A percentile compares a stretch with the other conserved stretches of the same genome.
Conservation (phyloP, 2,888 invertebrate genomes). For the Pantelozetes paolii region DNA sequence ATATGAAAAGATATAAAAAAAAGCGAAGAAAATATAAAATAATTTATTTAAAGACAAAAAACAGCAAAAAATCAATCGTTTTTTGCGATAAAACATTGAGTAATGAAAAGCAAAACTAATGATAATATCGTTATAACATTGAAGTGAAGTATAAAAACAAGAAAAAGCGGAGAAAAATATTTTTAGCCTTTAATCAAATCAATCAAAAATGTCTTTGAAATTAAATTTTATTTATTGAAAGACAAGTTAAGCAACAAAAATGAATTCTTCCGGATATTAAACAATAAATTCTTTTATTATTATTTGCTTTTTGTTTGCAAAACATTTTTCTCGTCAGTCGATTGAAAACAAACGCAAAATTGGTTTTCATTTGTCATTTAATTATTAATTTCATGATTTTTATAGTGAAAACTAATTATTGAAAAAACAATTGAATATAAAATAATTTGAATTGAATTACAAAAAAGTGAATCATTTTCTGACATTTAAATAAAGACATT, state of each 20-base stretch:
- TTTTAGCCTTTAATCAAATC: constrained; percentile 10
- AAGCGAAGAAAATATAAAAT: not conserved
- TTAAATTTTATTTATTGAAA: constrained; percentile 29
- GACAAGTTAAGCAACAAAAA: constrained; percentile 15
- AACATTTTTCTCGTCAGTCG: too few relatives aligned
- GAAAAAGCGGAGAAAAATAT: not conserved
- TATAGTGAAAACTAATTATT: too few relatives aligned
- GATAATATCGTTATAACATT: not conserved
- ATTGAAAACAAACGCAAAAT: too few relatives aligned
- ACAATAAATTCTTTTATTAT: constrained; percentile 29
- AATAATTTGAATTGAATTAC: not conserved
- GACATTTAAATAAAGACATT: not conserved
- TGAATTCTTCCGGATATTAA: constrained; percentile 19
- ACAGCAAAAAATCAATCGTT: too few relatives aligned
- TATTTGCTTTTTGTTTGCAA: not conserved
- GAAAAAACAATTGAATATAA: not conserved
- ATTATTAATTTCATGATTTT: constrained; percentile 21
- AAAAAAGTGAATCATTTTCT: not conserved
- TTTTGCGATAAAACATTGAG: not conserved
- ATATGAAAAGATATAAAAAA: not conserved
- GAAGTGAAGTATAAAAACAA: not conserved
- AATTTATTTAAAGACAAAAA: too few relatives aligned
- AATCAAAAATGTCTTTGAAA: constrained; percentile 23
- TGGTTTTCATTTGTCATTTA: not conserved
- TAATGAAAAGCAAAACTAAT: not conserved